Evolutionary conservation across 2,113 vertebrate species (phyloP).

Genomic region (Cebus imitator): DNA sequence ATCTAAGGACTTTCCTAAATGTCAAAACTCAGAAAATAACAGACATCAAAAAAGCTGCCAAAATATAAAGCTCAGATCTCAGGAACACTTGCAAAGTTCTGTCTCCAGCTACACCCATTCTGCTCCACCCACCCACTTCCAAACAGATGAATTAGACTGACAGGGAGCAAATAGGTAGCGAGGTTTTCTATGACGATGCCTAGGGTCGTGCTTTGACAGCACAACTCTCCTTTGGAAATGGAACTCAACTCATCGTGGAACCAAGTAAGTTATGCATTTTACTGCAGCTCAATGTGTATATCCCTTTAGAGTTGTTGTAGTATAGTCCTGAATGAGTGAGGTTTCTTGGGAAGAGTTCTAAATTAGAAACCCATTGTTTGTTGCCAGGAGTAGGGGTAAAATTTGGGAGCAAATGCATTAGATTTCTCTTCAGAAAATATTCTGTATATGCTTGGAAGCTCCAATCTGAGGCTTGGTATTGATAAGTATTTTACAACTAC

Average conservation of each 20-base stretch:
- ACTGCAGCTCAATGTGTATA: not conserved
- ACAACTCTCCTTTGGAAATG: conserved; percentile 23
- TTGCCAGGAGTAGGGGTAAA: conserved; percentile 11
- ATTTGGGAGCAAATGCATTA: not conserved
- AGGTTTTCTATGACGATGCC: conserved; percentile 33
- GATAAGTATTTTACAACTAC: not conserved
- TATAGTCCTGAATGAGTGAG: not conserved
- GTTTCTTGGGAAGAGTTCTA: not conserved
- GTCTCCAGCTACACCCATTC: not conserved
- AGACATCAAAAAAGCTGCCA: conserved; percentile 31
- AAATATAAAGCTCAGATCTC: conserved; percentile 38
- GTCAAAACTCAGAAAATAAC: conserved; percentile 10
- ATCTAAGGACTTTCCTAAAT: conserved; percentile 36
- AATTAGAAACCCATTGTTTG: not conserved
- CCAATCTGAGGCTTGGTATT: not conserved
- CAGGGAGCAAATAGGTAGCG: not conserved
- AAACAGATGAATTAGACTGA: not conserved
- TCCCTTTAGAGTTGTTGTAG: not conserved
- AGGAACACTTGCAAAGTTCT: not conserved
- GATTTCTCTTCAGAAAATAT: conserved; percentile 47
- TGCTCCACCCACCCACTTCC: not conserved
- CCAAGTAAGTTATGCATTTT: conserved; percentile 44
- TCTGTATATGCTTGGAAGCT: not conserved
- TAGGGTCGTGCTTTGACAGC: not conserved
- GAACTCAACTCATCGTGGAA: conserved; percentile 32